Evolutionary conservation across 2,797 vertebrate species (phyloP).

Genomic region (Calcarius lapponicus): DNA sequence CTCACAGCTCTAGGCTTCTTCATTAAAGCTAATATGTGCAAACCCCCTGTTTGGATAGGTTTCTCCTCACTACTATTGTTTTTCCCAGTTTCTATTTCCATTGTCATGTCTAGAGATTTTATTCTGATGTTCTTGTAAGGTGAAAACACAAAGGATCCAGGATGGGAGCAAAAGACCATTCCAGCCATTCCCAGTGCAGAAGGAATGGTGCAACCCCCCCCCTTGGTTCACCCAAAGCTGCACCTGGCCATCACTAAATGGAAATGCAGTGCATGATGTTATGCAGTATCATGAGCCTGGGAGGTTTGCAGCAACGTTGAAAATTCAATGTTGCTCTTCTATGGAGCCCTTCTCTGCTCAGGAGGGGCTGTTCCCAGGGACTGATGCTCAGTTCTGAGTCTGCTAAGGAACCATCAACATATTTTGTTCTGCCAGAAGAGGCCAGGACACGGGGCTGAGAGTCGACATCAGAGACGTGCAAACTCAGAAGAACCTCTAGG

Average conservation of each 20-base stretch:
- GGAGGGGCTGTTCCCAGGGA: not conserved
- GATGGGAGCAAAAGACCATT: not conserved
- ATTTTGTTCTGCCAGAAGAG: not conserved
- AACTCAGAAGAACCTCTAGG: not conserved
- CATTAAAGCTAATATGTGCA: not conserved
- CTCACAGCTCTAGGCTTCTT: not conserved
- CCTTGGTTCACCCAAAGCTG: not conserved
- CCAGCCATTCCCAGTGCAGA: not conserved
- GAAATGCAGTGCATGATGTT: not conserved
- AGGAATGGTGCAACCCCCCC: not conserved
- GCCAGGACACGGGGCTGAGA: not conserved
- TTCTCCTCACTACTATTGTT: conserved; percentile 57
- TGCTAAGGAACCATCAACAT: not conserved
- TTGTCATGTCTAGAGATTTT: not conserved
- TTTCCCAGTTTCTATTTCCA: conserved; percentile 39
- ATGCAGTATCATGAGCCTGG: not conserved
- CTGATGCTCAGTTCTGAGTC: not conserved
- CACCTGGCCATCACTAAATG: not conserved
- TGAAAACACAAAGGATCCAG: not conserved
- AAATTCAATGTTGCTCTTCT: not conserved
- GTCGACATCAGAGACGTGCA: not conserved
- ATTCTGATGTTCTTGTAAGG: conserved; percentile 35
- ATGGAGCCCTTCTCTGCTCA: not conserved
- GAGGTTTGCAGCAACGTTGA: not conserved
- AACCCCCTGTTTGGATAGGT: not conserved